Evolutionary conservation across 2,113 vertebrate genomes (phyloP).

Genomic region (Ptilonorhynchus violaceus): DNA sequence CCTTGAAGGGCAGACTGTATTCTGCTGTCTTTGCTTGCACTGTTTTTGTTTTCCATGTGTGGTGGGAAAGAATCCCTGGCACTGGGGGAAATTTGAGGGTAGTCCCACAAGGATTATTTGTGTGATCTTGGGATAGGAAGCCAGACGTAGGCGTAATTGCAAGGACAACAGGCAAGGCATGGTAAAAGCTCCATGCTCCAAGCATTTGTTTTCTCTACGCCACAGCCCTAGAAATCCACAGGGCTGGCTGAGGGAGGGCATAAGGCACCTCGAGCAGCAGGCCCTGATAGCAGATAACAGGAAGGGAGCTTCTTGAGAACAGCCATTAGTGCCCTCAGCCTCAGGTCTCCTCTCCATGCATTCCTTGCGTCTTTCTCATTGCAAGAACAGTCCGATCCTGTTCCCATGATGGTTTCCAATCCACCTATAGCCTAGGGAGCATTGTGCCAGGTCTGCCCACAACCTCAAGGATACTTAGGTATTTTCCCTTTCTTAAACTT

Average conservation of each 20-base stretch:
- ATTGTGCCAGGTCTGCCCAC: neutral
- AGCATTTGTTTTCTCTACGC: neutral
- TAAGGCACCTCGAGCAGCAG: neutral
- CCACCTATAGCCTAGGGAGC: neutral
- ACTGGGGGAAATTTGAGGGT: neutral
- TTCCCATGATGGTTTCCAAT: neutral
- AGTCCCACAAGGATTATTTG: neutral
- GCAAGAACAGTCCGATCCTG: neutral
- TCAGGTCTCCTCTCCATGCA: neutral
- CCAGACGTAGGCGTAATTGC: neutral
- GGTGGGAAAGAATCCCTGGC: neutral
- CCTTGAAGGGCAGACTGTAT: neutral
- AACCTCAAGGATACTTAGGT: neutral
- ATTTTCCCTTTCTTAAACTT: neutral
- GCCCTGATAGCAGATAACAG: neutral
- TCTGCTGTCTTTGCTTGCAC: neutral
- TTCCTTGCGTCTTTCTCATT: neutral
- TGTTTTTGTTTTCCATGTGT: neutral
- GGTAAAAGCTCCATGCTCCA: neutral
- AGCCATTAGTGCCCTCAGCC: neutral
- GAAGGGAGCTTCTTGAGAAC: neutral
- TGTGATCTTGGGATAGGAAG: neutral
- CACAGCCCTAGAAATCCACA: neutral
- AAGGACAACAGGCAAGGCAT: neutral
- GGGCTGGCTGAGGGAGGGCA: neutral